Percentiles rank a stretch among this genome's conserved stretches.
Evolutionary conservation across 2,113 vertebrate genomes (phyloP).

Genomic region (Tiliqua scincoides): DNA sequence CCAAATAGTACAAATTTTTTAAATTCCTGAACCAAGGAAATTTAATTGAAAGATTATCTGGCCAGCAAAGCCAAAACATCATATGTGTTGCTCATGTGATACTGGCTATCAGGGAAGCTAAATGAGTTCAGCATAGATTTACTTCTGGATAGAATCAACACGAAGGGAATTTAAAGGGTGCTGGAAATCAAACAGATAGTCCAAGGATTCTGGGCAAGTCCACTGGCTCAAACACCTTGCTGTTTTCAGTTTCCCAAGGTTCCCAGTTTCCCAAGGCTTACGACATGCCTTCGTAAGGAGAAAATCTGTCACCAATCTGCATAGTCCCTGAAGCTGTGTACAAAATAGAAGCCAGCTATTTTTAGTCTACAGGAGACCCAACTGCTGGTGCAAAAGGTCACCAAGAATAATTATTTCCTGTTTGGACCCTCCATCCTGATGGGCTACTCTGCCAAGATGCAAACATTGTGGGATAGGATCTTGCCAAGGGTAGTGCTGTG

Average conservation of each 20-base stretch:
- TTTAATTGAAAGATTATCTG: background rate
- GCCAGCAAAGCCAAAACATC: background rate
- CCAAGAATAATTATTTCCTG: constrained; percentile 54
- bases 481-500: background rate
- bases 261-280: background rate
- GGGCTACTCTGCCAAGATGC: constrained; percentile 21
- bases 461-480: background rate
- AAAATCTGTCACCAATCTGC: background rate
- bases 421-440: constrained; percentile 27
- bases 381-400: constrained; percentile 21
- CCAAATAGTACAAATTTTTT: background rate
- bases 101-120: background rate
- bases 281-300: constrained; percentile 7
- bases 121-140: background rate
- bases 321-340: constrained; percentile 6
- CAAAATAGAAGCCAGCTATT: constrained; percentile 40
- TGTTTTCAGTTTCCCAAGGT: background rate
- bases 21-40: background rate
- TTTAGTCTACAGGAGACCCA: constrained; percentile 33
- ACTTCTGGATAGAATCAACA: background rate
- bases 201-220: constrained; percentile 7
- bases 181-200: background rate
- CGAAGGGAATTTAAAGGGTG: background rate
- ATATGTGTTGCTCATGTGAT: background rate
- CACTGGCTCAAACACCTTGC: background rate